A percentile compares a stretch with the other conserved stretches of the same genome.
Evolutionary conservation across 2,888 invertebrate species (phyloP).

Genomic region (Oxystoma pomonae): DNA sequence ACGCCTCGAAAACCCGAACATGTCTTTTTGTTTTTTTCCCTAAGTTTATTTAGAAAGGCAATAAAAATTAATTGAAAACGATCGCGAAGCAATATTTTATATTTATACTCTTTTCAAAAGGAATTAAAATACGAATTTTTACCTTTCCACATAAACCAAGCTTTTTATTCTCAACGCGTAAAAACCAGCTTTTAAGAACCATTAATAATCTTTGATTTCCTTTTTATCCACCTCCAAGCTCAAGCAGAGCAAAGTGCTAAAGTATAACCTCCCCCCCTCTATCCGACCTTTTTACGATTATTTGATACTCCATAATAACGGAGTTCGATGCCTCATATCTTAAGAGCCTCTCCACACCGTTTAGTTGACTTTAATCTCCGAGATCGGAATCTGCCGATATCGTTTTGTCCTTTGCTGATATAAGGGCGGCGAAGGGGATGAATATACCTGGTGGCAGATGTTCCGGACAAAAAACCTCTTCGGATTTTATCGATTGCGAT

Average conservation of each 20-base stretch:
- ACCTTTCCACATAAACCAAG: too few species aligned
- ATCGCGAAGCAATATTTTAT: too few species aligned
- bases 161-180: too few species aligned
- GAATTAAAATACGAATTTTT: too few species aligned
- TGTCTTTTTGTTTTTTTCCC: too few species aligned
- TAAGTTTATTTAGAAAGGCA: too few species aligned
- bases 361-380: not conserved
- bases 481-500: conserved; percentile 46
- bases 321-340: not conserved
- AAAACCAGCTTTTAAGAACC: not conserved
- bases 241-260: not conserved
- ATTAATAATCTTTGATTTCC: not conserved
- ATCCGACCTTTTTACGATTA: not conserved
- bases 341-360: not conserved
- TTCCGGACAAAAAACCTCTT: not conserved
- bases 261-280: not conserved
- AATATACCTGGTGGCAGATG: not conserved
- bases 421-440: not conserved
- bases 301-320: not conserved
- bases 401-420: not conserved
- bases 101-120: too few species aligned
- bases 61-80: too few species aligned
- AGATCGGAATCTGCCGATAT: too few species aligned
- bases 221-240: not conserved
- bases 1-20: too few species aligned